Evolutionary conservation across 2,113 vertebrate genomes (phyloP), one percentile per base, ranked within the genome.

Genomic region (Felis catus): DNA sequence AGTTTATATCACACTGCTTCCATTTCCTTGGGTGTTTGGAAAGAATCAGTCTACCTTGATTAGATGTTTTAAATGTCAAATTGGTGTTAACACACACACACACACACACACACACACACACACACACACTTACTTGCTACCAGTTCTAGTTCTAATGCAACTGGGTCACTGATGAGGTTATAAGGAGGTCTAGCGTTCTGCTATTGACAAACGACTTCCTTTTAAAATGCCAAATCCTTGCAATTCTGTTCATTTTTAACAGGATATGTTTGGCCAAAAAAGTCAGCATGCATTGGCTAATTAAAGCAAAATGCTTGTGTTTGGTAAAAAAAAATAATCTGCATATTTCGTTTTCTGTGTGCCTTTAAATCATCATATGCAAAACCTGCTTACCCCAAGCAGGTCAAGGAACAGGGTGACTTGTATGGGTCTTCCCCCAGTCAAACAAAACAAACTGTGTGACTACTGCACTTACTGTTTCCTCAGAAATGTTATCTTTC

Each of bases 251-350:
- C 86, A 78, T 95, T 98, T 95, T 97, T 66, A 96, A 61, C 55
- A 76, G 96, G 95, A 83, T 91, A 63, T 48, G 11, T 73, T 97
- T 7, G 4, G 74, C 96, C 89, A 33, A 91, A 91, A 95, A 98
- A 97, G 89, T 96, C 73, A 0, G 89, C 61, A 74, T 11, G 0
- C 91, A 58, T 41, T 48, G 1, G 94, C 97, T 98, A 98, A 97
- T 98, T 98, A 97, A 98, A 96, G 93, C 71, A 89, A 97, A 97
- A 96, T 97, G 97, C 94, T 97, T 98, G 86, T 90, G 61, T 97
- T 97, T 97, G 93, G 90, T 96, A 8, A 10, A 94, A 96, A 36
- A 93, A 97, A 95, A 93, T 94, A 97, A 96, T 93, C 85, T 97
- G 78, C 5, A 82, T 9, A 2, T 74, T 95, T 98, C 3, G 4